Evolutionary conservation across 2,113 vertebrate genomes (phyloP).

Genomic region (Trichomycterus rosablanca): DNA sequence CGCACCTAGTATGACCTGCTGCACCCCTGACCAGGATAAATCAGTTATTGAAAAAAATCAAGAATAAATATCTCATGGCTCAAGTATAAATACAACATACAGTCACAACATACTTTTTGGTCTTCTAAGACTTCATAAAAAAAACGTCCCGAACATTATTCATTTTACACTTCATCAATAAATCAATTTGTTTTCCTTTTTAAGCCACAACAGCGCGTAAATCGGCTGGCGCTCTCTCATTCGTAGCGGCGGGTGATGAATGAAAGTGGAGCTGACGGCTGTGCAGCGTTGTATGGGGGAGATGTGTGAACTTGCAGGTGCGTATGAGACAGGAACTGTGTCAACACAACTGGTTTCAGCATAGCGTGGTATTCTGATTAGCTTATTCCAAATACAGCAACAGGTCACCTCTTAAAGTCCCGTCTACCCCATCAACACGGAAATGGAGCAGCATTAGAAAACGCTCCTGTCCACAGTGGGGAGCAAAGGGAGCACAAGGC

Average conservation of each 20-base stretch:
- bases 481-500: constrained; percentile 23
- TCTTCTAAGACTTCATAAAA: not conserved
- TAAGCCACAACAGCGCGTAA: constrained; percentile 24
- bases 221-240: not conserved
- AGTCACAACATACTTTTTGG: not conserved
- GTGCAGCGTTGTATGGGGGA: too few relatives aligned
- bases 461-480: constrained; percentile 30
- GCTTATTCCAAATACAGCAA: constrained; percentile 65
- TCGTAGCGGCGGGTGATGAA: constrained; percentile 17
- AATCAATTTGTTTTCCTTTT: constrained; percentile 37
- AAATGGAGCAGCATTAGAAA: constrained; percentile 60
- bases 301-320: not conserved
- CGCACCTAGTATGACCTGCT: too few relatives aligned
- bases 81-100: not conserved
- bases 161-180: constrained; percentile 24
- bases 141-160: not conserved
- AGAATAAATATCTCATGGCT: too few relatives aligned
- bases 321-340: constrained; percentile 42
- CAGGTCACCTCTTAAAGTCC: constrained; percentile 67
- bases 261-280: constrained; percentile 12
- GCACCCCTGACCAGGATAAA: too few relatives aligned
- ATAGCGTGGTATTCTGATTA: constrained; percentile 58
- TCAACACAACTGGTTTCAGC: constrained; percentile 51
- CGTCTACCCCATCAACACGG: constrained; percentile 53
- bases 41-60: too few relatives aligned